phyloP scores from a whole-genome alignment of 2,888 invertebrate species.

The Synergus japonicus region DNA sequence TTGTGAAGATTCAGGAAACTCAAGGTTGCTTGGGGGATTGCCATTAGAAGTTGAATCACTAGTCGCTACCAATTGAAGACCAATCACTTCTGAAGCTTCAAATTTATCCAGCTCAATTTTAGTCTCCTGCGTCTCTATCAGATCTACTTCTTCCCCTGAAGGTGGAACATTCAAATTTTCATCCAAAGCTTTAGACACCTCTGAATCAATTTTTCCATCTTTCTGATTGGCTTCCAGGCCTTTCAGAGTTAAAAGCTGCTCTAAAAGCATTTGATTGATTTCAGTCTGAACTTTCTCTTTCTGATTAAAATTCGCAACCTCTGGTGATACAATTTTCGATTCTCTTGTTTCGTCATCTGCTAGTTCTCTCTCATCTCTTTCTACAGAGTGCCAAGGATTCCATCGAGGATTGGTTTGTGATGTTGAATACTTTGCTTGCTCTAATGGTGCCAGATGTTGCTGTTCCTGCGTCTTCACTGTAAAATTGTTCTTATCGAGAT shows the following conservation, averaged over 20 bases:
- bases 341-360: not conserved
- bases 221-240: not conserved
- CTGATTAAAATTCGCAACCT: not conserved
- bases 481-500: constrained; percentile 23
- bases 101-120: not conserved
- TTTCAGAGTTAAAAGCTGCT: not conserved
- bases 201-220: not conserved
- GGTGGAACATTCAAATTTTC: not conserved
- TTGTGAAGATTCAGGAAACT: constrained; percentile 27
- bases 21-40: not conserved
- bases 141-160: not conserved
- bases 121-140: not conserved
- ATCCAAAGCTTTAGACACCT: not conserved
- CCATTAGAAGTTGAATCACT: not conserved
- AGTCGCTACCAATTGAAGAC: not conserved
- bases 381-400: not conserved
- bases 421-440: not conserved
- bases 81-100: not conserved
- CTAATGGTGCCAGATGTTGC: constrained; percentile 26
- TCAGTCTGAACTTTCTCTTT: constrained; percentile 2
- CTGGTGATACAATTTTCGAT: not conserved
- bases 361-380: not conserved
- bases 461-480: constrained; percentile 56
- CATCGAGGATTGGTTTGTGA: not conserved
- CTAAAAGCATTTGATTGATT: not conserved